Conservation (phyloP, 2,888 invertebrate species). For the Bruchidius siliquastri region DNA sequence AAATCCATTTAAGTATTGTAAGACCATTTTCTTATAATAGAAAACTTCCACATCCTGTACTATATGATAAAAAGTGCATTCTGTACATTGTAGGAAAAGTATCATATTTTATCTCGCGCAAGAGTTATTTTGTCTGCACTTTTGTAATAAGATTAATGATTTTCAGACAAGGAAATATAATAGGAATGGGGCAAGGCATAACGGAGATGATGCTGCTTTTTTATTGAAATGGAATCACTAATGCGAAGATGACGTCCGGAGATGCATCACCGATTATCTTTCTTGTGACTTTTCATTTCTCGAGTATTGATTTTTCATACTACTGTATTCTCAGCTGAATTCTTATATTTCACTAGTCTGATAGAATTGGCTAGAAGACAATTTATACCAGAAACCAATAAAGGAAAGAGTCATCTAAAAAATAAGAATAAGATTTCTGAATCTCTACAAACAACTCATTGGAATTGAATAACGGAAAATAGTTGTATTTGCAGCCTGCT, state of each 20-base stretch:
- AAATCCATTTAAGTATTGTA: background rate
- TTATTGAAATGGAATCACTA: background rate
- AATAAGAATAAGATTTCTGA: too few species aligned
- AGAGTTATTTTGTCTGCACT: background rate
- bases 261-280: background rate
- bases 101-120: background rate
- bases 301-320: background rate
- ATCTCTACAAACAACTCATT: too few species aligned
- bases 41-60: background rate
- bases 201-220: background rate
- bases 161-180: background rate
- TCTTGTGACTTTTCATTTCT: background rate
- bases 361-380: too few species aligned
- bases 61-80: background rate
- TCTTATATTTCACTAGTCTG: too few species aligned
- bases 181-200: background rate
- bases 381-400: too few species aligned
- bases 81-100: background rate
- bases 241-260: background rate
- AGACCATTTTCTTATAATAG: background rate
- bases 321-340: background rate
- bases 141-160: background rate
- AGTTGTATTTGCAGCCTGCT: too few species aligned
- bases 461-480: too few species aligned
- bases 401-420: too few species aligned